Evolutionary conservation across 53 echinoderm and acorn worm species (phyloP).

Genomic region (Paracentrotus lividus): DNA sequence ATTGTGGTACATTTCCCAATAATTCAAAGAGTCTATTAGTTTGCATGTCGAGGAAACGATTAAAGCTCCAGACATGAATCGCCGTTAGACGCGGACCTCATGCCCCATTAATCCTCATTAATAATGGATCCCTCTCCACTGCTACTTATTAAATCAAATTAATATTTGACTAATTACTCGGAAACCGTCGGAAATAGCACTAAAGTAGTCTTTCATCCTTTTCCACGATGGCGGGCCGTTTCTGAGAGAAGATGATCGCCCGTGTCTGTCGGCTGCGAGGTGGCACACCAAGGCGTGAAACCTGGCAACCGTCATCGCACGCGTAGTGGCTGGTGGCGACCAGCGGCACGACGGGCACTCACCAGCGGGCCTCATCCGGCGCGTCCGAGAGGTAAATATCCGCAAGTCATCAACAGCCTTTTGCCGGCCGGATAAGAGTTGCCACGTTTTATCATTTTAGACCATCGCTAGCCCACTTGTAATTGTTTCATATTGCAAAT

Average conservation of each 20-base stretch:
- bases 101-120: constrained; percentile 13
- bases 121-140: background rate
- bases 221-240: background rate
- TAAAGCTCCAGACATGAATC: background rate
- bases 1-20: too few species aligned
- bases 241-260: constrained; percentile 1
- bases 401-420: constrained; percentile 32
- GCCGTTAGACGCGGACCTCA: background rate
- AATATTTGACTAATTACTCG: constrained; percentile 61
- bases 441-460: constrained; percentile 49
- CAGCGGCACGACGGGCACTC: constrained; percentile 11
- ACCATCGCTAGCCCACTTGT: background rate
- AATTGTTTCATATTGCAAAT: constrained; percentile 54
- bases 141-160: constrained; percentile 15
- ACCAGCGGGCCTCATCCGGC: constrained; percentile 43
- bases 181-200: constrained; percentile 49
- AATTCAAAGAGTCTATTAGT: background rate
- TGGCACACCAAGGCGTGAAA: constrained; percentile 49
- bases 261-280: constrained; percentile 8
- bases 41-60: background rate
- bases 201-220: constrained; percentile 30
- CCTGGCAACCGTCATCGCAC: constrained; percentile 48
- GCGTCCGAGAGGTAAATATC: constrained; percentile 50
- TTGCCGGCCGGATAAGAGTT: background rate
- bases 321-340: constrained; percentile 48